phyloP scores from a whole-genome alignment of 2,888 invertebrate genomes.

The Watsonalla binaria region DNA sequence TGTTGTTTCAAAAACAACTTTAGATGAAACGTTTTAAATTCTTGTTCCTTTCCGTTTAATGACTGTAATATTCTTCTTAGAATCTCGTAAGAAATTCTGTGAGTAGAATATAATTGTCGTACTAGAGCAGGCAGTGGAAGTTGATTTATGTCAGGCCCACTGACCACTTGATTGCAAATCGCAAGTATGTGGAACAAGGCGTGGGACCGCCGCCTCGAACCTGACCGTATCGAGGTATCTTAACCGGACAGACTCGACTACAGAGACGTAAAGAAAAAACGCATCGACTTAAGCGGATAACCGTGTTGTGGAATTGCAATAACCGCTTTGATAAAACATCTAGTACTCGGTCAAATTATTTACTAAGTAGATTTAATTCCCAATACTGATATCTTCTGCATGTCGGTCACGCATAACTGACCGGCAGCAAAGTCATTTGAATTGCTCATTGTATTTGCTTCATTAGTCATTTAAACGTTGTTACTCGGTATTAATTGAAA shows the following conservation, averaged over 20 bases:
- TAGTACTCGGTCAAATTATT: conserved; percentile 17
- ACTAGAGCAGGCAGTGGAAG: conserved; percentile 15
- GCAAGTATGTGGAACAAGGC: conserved; percentile 63
- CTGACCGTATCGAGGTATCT: conserved; percentile 74
- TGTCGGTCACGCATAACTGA: conserved; percentile 24
- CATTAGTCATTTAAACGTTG: conserved; percentile 65
- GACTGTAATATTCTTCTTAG: not conserved
- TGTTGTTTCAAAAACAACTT: conserved; percentile 18
- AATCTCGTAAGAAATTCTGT: not conserved
- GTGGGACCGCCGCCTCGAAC: conserved; percentile 64
- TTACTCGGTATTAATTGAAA: conserved; percentile 64
- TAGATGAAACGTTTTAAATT: not conserved
- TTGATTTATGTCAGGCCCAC: conserved; percentile 33
- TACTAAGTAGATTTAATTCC: conserved; percentile 1
- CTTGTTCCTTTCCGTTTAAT: not conserved
- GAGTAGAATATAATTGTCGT: conserved; percentile 2
- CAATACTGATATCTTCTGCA: conserved; percentile 28
- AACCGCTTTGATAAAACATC: conserved; percentile 26
- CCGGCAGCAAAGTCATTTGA: conserved; percentile 54
- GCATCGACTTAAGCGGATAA: conserved; percentile 44
- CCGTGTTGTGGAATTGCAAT: conserved; percentile 42
- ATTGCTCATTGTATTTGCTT: conserved; percentile 64
- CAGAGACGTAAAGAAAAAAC: conserved; percentile 52
- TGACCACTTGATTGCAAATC: conserved; percentile 42
- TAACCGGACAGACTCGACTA: conserved; percentile 69